phyloP scores from a whole-genome alignment of 2,888 invertebrate species.

The Cryptocheilus praepositus region DNA sequence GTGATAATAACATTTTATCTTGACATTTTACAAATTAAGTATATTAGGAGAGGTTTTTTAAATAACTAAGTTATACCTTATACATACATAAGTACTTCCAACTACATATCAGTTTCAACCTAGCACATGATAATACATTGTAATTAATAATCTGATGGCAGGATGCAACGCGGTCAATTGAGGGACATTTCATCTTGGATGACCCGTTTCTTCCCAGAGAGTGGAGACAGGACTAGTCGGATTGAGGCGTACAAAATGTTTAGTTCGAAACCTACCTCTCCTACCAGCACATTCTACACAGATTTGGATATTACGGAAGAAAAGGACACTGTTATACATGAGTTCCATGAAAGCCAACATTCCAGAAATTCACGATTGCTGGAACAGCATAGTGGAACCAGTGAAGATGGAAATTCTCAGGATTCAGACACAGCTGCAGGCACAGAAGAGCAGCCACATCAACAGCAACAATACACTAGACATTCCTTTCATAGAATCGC shows the following conservation, averaged over 20 bases:
- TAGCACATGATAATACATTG: background rate
- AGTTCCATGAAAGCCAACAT: constrained; percentile 39
- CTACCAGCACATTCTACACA: constrained; percentile 70
- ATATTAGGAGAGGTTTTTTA: too few relatives aligned
- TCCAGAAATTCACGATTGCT: constrained; percentile 56
- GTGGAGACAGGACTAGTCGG: constrained; percentile 57
- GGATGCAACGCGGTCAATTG: constrained; percentile 71
- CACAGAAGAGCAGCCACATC: constrained; percentile 59
- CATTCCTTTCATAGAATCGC: constrained; percentile 70
- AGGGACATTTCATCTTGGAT: constrained; percentile 68
- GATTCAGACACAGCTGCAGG: constrained; percentile 62
- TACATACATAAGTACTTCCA: too few relatives aligned
- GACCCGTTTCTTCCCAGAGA: constrained; percentile 64
- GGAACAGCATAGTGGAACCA: constrained; percentile 61
- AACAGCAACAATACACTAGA: constrained; percentile 60
- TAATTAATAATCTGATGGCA: constrained; percentile 34
- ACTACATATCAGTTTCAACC: too few relatives aligned
- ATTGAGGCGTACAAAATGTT: constrained; percentile 68
- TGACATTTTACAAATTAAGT: too few relatives aligned
- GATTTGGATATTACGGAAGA: constrained; percentile 59
- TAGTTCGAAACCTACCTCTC: constrained; percentile 64
- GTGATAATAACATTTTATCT: too few relatives aligned
- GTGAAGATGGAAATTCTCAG: constrained; percentile 67
- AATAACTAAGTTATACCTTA: too few relatives aligned
- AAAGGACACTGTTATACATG: constrained; percentile 47